Percentiles rank a stretch among this genome's conserved stretches.
Conservation (phyloP, 23 tunicate genomes). For the Trididemnum nubilum region DNA sequence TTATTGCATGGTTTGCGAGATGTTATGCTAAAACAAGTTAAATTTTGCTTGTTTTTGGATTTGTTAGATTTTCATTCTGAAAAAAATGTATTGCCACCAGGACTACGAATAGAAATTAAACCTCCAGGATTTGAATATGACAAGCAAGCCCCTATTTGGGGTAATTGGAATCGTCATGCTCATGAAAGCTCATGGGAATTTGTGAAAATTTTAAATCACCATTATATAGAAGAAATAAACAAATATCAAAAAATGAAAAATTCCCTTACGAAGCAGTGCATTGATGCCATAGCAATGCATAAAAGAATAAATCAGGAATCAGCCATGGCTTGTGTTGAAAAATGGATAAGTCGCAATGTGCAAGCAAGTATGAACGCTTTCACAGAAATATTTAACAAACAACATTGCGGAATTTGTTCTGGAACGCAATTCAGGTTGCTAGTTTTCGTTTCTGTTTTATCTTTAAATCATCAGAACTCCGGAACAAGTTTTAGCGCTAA, state of each 20-base stretch:
- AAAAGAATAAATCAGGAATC: not conserved
- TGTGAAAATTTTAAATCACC: constrained; percentile 16
- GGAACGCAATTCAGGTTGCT: too few species aligned
- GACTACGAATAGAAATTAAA: constrained; percentile 34
- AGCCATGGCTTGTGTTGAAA: constrained; percentile 9
- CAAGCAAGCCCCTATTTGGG: not conserved
- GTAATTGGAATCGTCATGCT: constrained; percentile 44
- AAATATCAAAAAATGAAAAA: not conserved
- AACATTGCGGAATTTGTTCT: too few species aligned
- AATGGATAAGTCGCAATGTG: constrained; percentile 5
- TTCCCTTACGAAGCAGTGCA: constrained; percentile 23
- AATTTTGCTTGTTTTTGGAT: constrained; percentile 36
- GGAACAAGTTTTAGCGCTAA: too few species aligned
- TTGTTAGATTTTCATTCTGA: constrained; percentile 39
- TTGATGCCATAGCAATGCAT: not conserved
- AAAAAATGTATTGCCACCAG: constrained; percentile 48
- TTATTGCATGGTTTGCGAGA: constrained; percentile 26
- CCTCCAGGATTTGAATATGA: constrained; percentile 28
- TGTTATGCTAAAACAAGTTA: constrained; percentile 21
- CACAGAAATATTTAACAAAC: not conserved
- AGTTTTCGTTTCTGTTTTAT: too few species aligned
- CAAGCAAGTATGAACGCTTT: not conserved
- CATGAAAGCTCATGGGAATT: constrained; percentile 8
- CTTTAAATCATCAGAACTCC: too few species aligned
- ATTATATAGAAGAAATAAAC: constrained; percentile 27